phyloP scores from a whole-genome alignment of 2,888 invertebrate species.

The Ypsolopha scabrella region DNA sequence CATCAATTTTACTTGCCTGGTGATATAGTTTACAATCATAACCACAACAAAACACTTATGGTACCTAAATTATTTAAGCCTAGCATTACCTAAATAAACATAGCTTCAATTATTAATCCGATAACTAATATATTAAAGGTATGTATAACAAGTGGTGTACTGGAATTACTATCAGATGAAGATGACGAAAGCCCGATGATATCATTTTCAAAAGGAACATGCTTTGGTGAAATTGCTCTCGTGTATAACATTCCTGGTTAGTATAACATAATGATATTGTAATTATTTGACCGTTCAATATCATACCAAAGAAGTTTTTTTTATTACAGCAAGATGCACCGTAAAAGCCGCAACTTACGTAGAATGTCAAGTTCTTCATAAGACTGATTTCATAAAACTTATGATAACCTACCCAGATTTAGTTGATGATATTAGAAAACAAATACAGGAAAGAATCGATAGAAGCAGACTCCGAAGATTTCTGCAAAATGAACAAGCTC shows the following conservation, averaged over 20 bases:
- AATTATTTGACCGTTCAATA: background rate
- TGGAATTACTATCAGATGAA: constrained; percentile 64
- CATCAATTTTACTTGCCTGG: constrained; percentile 66
- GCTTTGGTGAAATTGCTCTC: constrained; percentile 64
- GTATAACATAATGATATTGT: background rate
- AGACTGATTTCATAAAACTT: constrained; percentile 54
- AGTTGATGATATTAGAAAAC: constrained; percentile 33
- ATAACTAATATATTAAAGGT: constrained; percentile 26
- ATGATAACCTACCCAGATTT: constrained; percentile 61
- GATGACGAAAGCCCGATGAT: constrained; percentile 67
- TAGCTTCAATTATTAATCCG: background rate
- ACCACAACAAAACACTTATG: constrained; percentile 65
- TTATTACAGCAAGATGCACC: constrained; percentile 50
- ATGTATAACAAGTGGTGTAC: constrained; percentile 57
- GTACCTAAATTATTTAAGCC: constrained; percentile 25
- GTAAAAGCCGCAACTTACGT: constrained; percentile 65
- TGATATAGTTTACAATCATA: constrained; percentile 60
- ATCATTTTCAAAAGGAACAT: constrained; percentile 60
- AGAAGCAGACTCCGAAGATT: constrained; percentile 31
- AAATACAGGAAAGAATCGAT: constrained; percentile 38
- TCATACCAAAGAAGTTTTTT: background rate
- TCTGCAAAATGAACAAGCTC: constrained; percentile 18
- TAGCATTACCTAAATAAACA: background rate
- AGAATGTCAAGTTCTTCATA: constrained; percentile 64
- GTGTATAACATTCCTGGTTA: constrained; percentile 59